Percentiles rank a stretch among this genome's conserved stretches.
phyloP scores from a whole-genome alignment of 2,113 vertebrate species.

The Bos indicus region DNA sequence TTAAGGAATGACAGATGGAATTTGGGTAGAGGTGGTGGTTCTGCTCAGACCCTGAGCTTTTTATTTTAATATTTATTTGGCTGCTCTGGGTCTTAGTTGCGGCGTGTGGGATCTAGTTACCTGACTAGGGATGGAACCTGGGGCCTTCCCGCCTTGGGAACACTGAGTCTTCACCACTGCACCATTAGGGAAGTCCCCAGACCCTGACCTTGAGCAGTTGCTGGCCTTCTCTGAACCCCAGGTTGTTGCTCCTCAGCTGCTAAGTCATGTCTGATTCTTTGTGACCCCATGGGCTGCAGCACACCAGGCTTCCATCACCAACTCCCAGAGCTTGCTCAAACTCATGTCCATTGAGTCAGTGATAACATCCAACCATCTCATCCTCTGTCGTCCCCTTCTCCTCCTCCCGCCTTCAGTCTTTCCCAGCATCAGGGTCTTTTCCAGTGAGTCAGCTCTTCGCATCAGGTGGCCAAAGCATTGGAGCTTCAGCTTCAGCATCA shows the following conservation, averaged over 20 bases:
- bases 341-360: not conserved
- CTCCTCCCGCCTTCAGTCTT: not conserved
- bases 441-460: not conserved
- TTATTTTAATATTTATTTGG: not conserved
- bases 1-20: not conserved
- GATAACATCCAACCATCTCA: not conserved
- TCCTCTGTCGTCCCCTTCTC: not conserved
- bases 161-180: not conserved
- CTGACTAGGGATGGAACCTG: not conserved
- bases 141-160: not conserved
- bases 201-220: not conserved
- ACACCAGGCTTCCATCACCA: not conserved
- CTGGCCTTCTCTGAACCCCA: not conserved
- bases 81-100: not conserved
- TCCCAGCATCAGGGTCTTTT: not conserved
- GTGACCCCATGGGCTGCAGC: not conserved
- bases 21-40: not conserved
- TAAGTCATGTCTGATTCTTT: not conserved
- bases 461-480: not conserved
- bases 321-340: not conserved
- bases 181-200: not conserved
- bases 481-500: not conserved
- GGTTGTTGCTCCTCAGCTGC: not conserved
- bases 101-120: not conserved
- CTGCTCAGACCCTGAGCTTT: not conserved